Conservation (phyloP, 2,888 invertebrate genomes). For the Meiosimyza decipiens region DNA sequence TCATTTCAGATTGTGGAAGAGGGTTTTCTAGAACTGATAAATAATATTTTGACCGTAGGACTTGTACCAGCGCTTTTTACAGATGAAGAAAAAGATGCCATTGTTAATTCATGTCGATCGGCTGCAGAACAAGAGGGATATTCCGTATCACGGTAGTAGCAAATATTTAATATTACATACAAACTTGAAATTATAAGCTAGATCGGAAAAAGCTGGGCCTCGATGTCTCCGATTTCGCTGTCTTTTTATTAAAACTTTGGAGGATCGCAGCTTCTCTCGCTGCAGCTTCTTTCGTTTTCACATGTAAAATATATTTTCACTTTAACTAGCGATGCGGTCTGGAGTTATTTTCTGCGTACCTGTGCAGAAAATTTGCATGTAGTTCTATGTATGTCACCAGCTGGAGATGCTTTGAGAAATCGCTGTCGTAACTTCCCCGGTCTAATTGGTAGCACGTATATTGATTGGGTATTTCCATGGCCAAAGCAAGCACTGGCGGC, state of each 20-base stretch:
- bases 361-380: conserved; percentile 89
- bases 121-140: conserved; percentile 78
- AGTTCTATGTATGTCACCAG: conserved; percentile 91
- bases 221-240: too few relatives aligned
- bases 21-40: conserved; percentile 88
- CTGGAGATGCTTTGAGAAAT: conserved; percentile 83
- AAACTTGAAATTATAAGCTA: too few relatives aligned
- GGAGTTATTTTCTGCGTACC: conserved; percentile 83
- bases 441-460: conserved; percentile 89
- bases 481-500: conserved; percentile 88
- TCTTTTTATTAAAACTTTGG: too few relatives aligned
- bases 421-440: conserved; percentile 92
- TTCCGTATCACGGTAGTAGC: conserved; percentile 75
- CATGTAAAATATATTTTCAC: not conserved
- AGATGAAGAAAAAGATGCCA: conserved; percentile 88
- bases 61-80: conserved; percentile 87
- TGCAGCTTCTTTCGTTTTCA: not conserved
- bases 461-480: conserved; percentile 96
- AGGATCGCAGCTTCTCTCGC: too few relatives aligned
- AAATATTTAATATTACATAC: too few relatives aligned
- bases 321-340: conserved; percentile 77
- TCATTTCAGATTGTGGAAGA: conserved; percentile 75
- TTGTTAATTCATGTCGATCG: conserved; percentile 77
- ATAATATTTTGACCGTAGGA: conserved; percentile 91
- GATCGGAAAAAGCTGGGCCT: too few relatives aligned